Base-by-base conservation (phyloP, 1,140 invertebrate species). In the Anadara kagoshimensis region DNA sequence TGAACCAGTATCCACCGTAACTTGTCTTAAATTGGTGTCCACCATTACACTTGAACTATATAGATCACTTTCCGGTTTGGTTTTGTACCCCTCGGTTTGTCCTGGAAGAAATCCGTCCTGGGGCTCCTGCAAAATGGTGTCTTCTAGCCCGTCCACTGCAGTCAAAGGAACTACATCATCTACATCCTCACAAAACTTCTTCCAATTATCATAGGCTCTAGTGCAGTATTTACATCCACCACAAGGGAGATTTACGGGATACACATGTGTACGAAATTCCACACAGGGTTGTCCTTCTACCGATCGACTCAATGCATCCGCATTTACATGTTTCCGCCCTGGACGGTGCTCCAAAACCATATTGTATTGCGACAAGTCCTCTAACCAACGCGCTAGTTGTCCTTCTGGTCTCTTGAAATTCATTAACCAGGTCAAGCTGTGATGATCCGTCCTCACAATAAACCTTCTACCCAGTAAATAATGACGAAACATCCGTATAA, bases 301-400 rank as follows among this genome's bases (percentile, higher is more conserved):
- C 8, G 16, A 10, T 47, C 45, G 45, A 47, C 45, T 47, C 45
- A 47, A 10, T 16, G 8, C 67, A 57, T 78, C 76, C 26, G 73
- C 66, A 67, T 78, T 78, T 5, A 11, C 59, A 56, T 79, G 73
- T 1, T 57, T 41, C 20, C 44, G 63, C 7, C 77, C 77, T 18
- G 54, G 62, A 1, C 74, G 44, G 51, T 76, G 69, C 4, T 53
- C 22, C 16, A 79, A 74, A 7, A 61, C 29, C 47, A 69, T 65
- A 16, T 77, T 18, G 53, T 51, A 79, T 12, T 61, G 51, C 20
- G 57, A 51, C 45, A 85, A 51, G 5, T 41, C 29, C 24, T 85
- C 69, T 8, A 69, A 57, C 83, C 83, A 85, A 43, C 83, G 44
- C 0, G 73, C 73, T 47, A 82, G 49, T 58, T 76, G 77, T 3